Percentiles rank a stretch among this genome's conserved stretches.
Evolutionary conservation across 2,888 invertebrate genomes (phyloP).

Genomic region (Criorhina ranunculi): DNA sequence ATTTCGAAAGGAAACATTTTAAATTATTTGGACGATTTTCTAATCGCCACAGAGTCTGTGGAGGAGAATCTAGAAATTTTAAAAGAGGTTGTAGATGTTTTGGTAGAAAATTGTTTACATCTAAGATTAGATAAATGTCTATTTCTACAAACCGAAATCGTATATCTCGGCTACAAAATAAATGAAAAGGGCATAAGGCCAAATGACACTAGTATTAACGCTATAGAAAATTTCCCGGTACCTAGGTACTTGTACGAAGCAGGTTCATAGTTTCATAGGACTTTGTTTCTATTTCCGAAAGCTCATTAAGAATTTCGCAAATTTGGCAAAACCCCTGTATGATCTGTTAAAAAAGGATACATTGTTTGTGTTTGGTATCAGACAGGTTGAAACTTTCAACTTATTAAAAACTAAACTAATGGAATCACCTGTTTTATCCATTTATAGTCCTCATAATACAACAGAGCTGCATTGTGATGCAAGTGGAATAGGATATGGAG

Average conservation of each 20-base stretch:
- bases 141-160: background rate
- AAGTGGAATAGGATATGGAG: background rate
- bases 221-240: background rate
- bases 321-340: background rate
- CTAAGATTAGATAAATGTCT: conserved; percentile 8
- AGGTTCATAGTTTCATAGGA: background rate
- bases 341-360: background rate
- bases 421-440: background rate
- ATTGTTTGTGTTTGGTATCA: background rate
- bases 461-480: conserved; percentile 7
- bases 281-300: background rate
- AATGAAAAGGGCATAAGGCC: background rate
- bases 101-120: background rate
- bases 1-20: background rate
- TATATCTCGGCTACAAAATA: no score
- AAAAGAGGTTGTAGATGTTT: background rate
- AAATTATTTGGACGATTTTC: background rate
- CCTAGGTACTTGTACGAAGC: background rate
- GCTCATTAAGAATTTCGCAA: background rate
- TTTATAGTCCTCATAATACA: background rate
- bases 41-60: background rate
- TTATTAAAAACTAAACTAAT: background rate
- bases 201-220: background rate
- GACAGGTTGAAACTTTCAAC: background rate
- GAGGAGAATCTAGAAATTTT: background rate